Conservation (phyloP, 2,113 vertebrate genomes). For the Pseudorhombus dupliciocellatus region DNA sequence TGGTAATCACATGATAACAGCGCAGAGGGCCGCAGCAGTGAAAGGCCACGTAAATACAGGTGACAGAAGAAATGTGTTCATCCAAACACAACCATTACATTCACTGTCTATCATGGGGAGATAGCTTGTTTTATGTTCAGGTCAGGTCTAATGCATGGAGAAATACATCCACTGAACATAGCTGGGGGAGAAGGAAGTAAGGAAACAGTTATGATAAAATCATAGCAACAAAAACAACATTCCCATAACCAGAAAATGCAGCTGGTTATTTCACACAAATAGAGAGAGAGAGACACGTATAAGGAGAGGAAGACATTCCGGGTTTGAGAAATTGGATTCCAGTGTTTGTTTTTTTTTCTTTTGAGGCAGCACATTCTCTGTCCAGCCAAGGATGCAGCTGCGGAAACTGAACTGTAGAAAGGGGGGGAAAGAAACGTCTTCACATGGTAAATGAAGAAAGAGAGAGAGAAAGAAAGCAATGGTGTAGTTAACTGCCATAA, state of each 20-base stretch:
- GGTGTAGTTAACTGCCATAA: conserved; percentile 55
- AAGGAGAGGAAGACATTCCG: conserved; percentile 76
- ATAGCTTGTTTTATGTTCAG: conserved; percentile 78
- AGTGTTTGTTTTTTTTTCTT: conserved; percentile 18
- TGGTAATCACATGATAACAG: conserved; percentile 30
- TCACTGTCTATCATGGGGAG: conserved; percentile 61
- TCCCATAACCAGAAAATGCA: conserved; percentile 78
- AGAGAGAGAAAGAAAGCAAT: conserved; percentile 54
- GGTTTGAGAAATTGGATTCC: conserved; percentile 54
- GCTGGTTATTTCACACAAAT: conserved; percentile 80
- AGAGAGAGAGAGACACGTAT: conserved; percentile 69
- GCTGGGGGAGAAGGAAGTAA: conserved; percentile 73
- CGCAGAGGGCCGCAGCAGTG: conserved; percentile 52
- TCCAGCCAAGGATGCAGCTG: conserved; percentile 79
- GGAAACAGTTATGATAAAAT: conserved; percentile 77
- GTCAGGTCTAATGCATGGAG: conserved; percentile 66
- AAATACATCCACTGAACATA: conserved; percentile 79
- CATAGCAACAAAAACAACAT: conserved; percentile 66
- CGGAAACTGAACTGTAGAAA: conserved; percentile 73
- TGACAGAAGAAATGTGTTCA: conserved; percentile 59
- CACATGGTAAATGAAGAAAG: conserved; percentile 54
- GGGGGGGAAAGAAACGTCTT: conserved; percentile 55
- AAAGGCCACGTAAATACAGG: conserved; percentile 64
- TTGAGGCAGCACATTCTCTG: conserved; percentile 71
- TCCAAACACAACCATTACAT: conserved; percentile 58